Conservation (phyloP, 1,140 invertebrate species). For the Nebria ingens region DNA sequence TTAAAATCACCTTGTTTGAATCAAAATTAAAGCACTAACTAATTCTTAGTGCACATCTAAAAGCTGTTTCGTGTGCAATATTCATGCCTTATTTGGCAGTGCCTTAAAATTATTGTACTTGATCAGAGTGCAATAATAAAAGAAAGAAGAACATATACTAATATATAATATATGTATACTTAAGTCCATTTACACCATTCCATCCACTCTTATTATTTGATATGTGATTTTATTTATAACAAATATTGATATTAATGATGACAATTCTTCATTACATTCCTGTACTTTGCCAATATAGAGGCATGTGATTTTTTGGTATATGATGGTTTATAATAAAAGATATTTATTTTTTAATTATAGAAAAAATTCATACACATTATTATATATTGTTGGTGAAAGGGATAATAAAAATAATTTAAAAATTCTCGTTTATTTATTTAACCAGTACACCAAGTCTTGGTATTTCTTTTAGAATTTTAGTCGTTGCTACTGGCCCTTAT, state of each 20-base stretch:
- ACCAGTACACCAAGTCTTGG: too few relatives aligned
- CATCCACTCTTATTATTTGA: not conserved
- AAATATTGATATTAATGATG: slow-evolving; percentile 4
- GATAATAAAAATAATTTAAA: not conserved
- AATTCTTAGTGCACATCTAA: not conserved
- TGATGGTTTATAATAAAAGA: slow-evolving; percentile 2
- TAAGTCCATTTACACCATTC: not conserved
- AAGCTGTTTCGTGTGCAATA: not conserved
- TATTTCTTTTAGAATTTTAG: too few relatives aligned
- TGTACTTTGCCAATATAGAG: not conserved
- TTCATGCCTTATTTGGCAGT: not conserved
- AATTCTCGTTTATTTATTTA: too few relatives aligned
- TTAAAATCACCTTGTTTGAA: not conserved
- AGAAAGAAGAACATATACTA: too few relatives aligned
- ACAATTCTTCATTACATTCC: slow-evolving; percentile 8
- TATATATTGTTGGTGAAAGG: slow-evolving; percentile 10
- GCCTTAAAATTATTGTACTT: not conserved
- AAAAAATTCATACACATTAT: slow-evolving; percentile 3
- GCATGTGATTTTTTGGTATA: slow-evolving; percentile 4
- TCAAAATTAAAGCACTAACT: not conserved
- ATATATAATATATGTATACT: not conserved
- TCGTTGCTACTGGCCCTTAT: too few relatives aligned
- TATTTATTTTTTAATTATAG: slow-evolving; percentile 10
- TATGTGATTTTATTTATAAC: slow-evolving; percentile 5
- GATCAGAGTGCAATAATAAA: too few relatives aligned